phyloP scores from a whole-genome alignment of 2,113 vertebrate species.

The Todiramphus chloris region DNA sequence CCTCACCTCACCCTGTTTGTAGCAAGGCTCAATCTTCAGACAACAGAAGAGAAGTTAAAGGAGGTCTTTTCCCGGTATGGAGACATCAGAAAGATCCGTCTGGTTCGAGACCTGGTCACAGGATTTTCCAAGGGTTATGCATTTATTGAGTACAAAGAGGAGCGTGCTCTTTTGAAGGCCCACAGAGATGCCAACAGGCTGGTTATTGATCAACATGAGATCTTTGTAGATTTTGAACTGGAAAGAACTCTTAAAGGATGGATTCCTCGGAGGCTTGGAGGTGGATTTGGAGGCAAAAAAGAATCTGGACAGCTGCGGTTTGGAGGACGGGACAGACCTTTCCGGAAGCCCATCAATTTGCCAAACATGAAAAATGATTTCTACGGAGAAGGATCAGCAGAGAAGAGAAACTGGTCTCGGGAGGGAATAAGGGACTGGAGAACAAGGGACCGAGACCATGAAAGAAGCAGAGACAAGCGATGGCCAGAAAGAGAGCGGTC shows the following conservation, averaged over 20 bases:
- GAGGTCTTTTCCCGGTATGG: conserved; percentile 92
- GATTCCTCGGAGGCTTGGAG: conserved; percentile 91
- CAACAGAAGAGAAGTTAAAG: conserved; percentile 88
- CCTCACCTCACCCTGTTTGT: conserved; percentile 91
- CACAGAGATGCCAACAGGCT: conserved; percentile 91
- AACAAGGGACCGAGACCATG: conserved; percentile 65
- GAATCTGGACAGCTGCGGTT: conserved; percentile 95
- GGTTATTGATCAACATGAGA: conserved; percentile 89
- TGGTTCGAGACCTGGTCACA: conserved; percentile 91
- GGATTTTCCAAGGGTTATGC: conserved; percentile 94
- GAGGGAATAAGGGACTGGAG: conserved; percentile 77
- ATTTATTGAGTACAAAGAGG: conserved; percentile 93
- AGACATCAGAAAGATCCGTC: conserved; percentile 85
- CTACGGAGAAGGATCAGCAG: conserved; percentile 65
- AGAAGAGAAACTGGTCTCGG: conserved; percentile 72
- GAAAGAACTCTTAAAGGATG: conserved; percentile 92
- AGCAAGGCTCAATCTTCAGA: conserved; percentile 88
- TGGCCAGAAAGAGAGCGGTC: conserved; percentile 71
- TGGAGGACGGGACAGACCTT: conserved; percentile 93
- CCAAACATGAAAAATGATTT: conserved; percentile 68
- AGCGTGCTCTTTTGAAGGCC: conserved; percentile 84
- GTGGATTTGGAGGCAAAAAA: conserved; percentile 93
- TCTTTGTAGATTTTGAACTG: conserved; percentile 93
- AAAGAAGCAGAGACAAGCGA: conserved; percentile 78
- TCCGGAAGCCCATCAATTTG: conserved; percentile 91